Base-by-base conservation (phyloP, 2,797 vertebrate genomes). In the Coracias cyanogaster region DNA sequence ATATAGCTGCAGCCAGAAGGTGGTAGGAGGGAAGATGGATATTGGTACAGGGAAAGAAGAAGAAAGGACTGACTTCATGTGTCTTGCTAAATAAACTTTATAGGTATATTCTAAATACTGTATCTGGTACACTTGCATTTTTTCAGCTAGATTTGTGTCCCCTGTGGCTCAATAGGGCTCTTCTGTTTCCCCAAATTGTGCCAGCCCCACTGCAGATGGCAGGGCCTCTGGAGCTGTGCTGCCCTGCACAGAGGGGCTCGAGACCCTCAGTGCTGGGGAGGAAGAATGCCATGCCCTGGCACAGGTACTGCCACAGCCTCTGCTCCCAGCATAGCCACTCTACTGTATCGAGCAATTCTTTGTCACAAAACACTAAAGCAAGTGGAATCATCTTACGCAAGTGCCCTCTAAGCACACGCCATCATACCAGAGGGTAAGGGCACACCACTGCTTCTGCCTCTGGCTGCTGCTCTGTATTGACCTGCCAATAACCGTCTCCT, bases 361-460 rank as follows among this genome's bases (percentile, higher is more conserved):
- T 15, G 12, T 26, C 66, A 45, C 13, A 3, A 57, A 81, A 19
- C 4, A 3, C 15, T 8, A 21, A 33, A 46, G 43, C 2, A 17
- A 51, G 35, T 4, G 9, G 35, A 43, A 14, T 3, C 0, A 0
- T 10, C n/a, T 19, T 5, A 26, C 0, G 5, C 41, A 12, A 43
- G 33, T 1, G n/a, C 25, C 31, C 14, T 55, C 15, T 13, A 8
- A 69, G 70, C 57, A 26, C 8, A 4, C 60, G 70, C 6, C 22
- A 0, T 7, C 45, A 37, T 1, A 20, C 15, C 18, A 6, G 20
- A 41, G 25, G 41, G 6, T 2, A 21, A 57, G 62, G 58, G 31
- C 62, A 9, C n/a, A 3, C 2, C 12, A 2, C 10, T 5, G 21
- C 31, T n/a, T 35, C 60, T 46, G 73, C 29, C 52, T 29, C 15